Percentiles rank a stretch among this genome's conserved stretches.
Conservation (phyloP, 64 coral and sea anemone species). For the Montipora foliosa region DNA sequence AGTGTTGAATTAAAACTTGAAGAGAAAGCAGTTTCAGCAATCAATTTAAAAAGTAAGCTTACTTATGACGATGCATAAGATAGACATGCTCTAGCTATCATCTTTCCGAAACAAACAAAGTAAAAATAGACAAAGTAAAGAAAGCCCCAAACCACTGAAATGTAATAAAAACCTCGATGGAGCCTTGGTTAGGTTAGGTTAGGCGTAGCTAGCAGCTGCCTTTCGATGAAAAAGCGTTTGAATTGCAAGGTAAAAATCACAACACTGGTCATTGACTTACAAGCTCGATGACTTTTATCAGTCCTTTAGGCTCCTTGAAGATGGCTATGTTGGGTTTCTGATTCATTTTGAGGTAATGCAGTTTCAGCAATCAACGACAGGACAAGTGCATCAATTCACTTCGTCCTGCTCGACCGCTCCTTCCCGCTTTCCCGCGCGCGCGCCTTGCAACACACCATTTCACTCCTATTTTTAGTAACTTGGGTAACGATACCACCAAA, state of each 20-base stretch:
- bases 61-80: too few species aligned
- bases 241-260: background rate
- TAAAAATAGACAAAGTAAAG: too few species aligned
- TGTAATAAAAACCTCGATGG: too few species aligned
- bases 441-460: conserved; percentile 17
- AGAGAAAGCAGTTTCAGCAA: too few species aligned
- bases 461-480: background rate
- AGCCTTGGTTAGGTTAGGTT: too few species aligned
- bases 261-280: conserved; percentile 56
- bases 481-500: too few species aligned
- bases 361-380: background rate
- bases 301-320: conserved; percentile 94
- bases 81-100: too few species aligned
- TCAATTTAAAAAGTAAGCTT: too few species aligned
- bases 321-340: conserved; percentile 77
- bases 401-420: background rate
- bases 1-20: too few species aligned
- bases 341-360: conserved; percentile 4
- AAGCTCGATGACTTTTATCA: conserved; percentile 95
- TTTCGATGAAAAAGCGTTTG: background rate
- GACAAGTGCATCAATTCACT: background rate
- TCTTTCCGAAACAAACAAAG: too few species aligned
- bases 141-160: too few species aligned
- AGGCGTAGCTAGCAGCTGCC: too few species aligned
- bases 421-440: background rate